Evolutionary conservation across 2,113 vertebrate genomes (phyloP).

Genomic region (Tragelaphus strepsiceros): DNA sequence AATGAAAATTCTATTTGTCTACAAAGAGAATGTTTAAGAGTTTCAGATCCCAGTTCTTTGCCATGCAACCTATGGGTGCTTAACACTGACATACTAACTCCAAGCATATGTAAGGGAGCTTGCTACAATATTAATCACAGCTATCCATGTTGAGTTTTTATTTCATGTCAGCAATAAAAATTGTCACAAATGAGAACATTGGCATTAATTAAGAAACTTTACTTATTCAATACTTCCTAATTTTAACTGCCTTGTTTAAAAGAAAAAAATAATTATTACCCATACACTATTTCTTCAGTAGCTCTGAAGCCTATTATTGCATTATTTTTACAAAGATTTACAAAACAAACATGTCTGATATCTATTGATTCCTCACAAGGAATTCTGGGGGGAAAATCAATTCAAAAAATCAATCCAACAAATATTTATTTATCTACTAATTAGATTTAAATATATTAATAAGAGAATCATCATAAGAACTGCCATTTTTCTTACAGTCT

Average conservation of each 20-base stretch:
- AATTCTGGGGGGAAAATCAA: not conserved
- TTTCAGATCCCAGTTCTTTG: not conserved
- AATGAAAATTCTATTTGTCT: slow-evolving; percentile 17
- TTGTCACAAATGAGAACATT: not conserved
- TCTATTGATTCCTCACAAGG: not conserved
- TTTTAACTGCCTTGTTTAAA: not conserved
- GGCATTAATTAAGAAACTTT: not conserved
- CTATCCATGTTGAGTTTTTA: not conserved
- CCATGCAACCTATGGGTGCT: not conserved
- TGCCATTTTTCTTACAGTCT: not conserved
- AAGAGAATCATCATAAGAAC: not conserved
- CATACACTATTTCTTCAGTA: not conserved
- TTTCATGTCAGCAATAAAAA: not conserved
- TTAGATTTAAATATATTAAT: not conserved
- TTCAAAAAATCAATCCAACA: not conserved
- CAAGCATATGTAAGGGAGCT: not conserved
- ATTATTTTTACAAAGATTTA: not conserved
- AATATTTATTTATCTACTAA: not conserved
- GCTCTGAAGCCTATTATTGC: not conserved
- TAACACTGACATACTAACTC: not conserved
- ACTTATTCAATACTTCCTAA: not conserved
- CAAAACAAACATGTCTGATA: not conserved
- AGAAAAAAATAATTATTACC: not conserved
- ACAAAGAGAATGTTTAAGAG: not conserved
- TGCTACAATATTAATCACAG: not conserved